Evolutionary conservation across 2,797 vertebrate genomes (phyloP), one percentile per base, ranked within the genome.

Genomic region (Cyprinella venusta): DNA sequence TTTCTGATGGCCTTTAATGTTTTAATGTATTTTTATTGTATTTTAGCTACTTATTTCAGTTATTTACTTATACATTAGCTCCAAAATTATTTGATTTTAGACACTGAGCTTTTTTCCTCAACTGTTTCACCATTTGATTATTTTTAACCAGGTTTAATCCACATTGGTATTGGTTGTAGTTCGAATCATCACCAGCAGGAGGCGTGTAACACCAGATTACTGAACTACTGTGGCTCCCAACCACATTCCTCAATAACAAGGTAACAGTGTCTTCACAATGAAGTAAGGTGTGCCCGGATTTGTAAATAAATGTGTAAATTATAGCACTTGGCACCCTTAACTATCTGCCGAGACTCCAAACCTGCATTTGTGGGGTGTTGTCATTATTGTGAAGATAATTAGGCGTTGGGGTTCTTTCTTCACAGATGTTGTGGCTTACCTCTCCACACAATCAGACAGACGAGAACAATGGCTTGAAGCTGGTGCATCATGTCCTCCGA

Each of bases 401-500:
- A 68, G 6, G 70, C 56, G 33, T 56, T 76, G 10, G 48, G 21
- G 64, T 48, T 82, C 38, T 72, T 69, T 61, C 24, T 67, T 74
- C 18, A 7, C 45, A 72, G 61, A 74, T 67, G 61, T 24, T 36
- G 16, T 13, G 72, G 8, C 50, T 76, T 87, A 99, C 98, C 97
- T 96, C 92, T 99, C 97, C 0, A 99, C 97, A 74, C 96, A 99
- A 86, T 98, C 96, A 0, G 97, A 99, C 63, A 99, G 96, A 21
- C 96, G 92, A 40, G 97, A 98, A 83, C 96, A 98, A 91, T 98
- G 95, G 91, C 97, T 99, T 89, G 98, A 97, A 42, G 98, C 97
- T 2, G 97, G 97, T 12, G 97, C 97, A 26, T 99, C 97, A 0
- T 99, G 97, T 81, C 98, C 98, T n/a, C 98, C 98, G 10, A 99